These are phyloP conservation scores for Diceros bicornis DNA, from an alignment of 2,797 vertebrate genomes.

Conservation along the genomic window DNA sequence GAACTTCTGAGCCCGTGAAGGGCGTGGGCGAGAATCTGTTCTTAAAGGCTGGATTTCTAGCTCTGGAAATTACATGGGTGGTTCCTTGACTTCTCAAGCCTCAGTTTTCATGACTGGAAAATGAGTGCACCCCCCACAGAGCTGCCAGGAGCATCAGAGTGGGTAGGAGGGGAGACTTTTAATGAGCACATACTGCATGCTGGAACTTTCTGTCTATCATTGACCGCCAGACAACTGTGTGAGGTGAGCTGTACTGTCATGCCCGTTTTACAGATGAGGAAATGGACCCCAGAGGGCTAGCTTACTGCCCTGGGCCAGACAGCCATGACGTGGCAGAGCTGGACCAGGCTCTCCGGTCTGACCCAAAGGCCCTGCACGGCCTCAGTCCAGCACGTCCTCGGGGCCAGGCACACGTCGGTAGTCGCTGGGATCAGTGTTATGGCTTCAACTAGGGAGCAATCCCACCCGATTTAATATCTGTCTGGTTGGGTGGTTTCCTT, in stretches of 20 bases:
- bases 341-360: background rate
- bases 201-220: rapidly evolving
- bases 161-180: background rate
- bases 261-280: background rate
- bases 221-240: background rate
- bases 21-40: background rate
- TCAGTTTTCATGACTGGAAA: background rate
- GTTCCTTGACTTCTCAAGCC: background rate
- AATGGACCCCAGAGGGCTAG: background rate
- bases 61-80: rapidly evolving
- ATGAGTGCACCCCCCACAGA: rapidly evolving
- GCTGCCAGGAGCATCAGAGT: too few species aligned
- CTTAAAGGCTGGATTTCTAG: background rate
- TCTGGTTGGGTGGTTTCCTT: background rate
- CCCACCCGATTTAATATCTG: rapidly evolving
- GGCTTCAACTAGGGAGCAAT: rapidly evolving
- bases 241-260: rapidly evolving
- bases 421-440: rapidly evolving
- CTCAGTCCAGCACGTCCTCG: rapidly evolving
- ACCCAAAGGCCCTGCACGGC: rapidly evolving
- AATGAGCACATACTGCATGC: rapidly evolving
- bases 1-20: rapidly evolving
- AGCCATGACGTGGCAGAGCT: background rate
- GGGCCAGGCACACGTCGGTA: rapidly evolving
- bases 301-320: rapidly evolving